Conservation (phyloP, 2,888 invertebrate species). For the Diplolepis rosae region DNA sequence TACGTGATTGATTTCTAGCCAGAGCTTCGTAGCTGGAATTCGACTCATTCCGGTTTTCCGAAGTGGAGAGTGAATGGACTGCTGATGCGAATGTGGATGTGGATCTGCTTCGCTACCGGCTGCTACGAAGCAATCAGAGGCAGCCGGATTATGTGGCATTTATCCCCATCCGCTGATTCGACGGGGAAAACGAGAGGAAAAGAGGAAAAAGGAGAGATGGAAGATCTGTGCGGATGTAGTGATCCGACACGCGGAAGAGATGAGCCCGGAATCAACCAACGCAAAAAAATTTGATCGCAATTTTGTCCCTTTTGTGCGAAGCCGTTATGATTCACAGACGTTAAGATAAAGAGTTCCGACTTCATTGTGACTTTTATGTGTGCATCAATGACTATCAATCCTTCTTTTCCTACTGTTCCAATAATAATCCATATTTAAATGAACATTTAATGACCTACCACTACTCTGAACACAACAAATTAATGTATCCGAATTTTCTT, state of each 20-base stretch:
- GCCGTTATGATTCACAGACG: slow-evolving; percentile 40
- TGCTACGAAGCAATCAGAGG: slow-evolving; percentile 59
- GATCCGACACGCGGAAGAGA: slow-evolving; percentile 2
- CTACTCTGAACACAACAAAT: too few species aligned
- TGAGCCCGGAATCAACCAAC: slow-evolving; percentile 41
- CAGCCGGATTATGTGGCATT: slow-evolving; percentile 63
- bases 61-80: slow-evolving; percentile 38
- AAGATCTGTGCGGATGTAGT: slow-evolving; percentile 22
- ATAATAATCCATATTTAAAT: neutral
- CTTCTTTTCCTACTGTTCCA: neutral
- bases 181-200: slow-evolving; percentile 33
- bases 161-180: slow-evolving; percentile 58
- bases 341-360: slow-evolving; percentile 44
- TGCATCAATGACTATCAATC: neutral
- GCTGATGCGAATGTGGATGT: slow-evolving; percentile 37
- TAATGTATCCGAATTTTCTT: too few species aligned
- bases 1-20: slow-evolving; percentile 22
- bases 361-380: slow-evolving; percentile 33
- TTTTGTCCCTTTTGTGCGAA: slow-evolving; percentile 43
- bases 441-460: too few species aligned
- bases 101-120: slow-evolving; percentile 36
- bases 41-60: slow-evolving; percentile 17
- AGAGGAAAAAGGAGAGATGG: slow-evolving; percentile 8
- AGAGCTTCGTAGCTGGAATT: neutral
- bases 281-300: slow-evolving; percentile 47